These are phyloP conservation scores for Drosophila aldrichi DNA, from an alignment of 2,888 invertebrate species.

Conservation along the genomic window DNA sequence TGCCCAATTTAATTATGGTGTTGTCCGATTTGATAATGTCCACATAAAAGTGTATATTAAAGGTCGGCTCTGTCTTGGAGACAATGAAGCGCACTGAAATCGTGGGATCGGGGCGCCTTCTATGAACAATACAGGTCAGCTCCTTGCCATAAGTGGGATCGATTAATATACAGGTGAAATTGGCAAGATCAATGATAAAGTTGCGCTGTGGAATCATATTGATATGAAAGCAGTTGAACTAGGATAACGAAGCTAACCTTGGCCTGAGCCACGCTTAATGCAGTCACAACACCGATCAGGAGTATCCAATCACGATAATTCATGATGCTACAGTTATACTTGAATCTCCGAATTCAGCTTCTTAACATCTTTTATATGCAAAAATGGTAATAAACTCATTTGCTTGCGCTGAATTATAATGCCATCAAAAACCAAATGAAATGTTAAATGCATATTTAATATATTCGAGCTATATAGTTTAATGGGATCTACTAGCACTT, in stretches of 20 bases:
- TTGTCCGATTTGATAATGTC: conserved; percentile 56
- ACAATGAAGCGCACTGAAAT: conserved; percentile 24
- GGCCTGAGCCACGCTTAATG: not conserved
- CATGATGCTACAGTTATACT: conserved; percentile 4
- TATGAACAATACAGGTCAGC: conserved; percentile 19
- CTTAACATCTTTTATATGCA: conserved; percentile 3
- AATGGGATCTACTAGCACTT: not conserved
- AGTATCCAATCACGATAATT: not conserved
- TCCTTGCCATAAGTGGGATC: not conserved
- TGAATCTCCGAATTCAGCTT: not conserved
- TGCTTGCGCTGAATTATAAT: conserved; percentile 2
- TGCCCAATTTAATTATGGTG: conserved; percentile 39
- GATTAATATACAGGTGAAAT: conserved; percentile 9
- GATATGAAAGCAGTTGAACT: not conserved
- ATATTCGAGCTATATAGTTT: not conserved
- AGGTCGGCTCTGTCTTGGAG: conserved; percentile 1
- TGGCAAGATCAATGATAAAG: conserved; percentile 11
- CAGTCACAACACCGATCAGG: not conserved
- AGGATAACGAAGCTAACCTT: conserved; percentile 1
- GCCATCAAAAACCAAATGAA: not conserved
- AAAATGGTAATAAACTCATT: not conserved
- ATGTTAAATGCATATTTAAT: conserved; percentile 50
- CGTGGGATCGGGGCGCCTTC: not conserved
- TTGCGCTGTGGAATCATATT: conserved; percentile 2
- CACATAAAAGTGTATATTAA: conserved; percentile 23